Conservation (phyloP, 2,888 invertebrate genomes). For the Linnaemya tessellans region DNA sequence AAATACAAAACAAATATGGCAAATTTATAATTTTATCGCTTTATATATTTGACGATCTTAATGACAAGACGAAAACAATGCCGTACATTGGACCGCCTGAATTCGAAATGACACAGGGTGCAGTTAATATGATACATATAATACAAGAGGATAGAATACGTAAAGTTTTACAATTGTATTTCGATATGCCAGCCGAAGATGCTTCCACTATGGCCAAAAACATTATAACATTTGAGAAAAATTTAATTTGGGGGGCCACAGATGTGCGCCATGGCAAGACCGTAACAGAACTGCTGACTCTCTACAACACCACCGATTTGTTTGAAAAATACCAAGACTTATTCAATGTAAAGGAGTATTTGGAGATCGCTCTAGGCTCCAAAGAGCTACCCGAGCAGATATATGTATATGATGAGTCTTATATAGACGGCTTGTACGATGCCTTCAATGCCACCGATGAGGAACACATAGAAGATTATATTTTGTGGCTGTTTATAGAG, state of each 20-base stretch:
- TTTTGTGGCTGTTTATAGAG: conserved; percentile 77
- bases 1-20: conserved; percentile 77
- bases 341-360: conserved; percentile 77
- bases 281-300: conserved; percentile 71
- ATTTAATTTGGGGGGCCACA: conserved; percentile 67
- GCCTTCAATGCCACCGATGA: conserved; percentile 72
- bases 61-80: conserved; percentile 74
- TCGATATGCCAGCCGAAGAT: conserved; percentile 72
- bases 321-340: conserved; percentile 71
- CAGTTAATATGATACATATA: conserved; percentile 59
- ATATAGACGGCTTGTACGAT: conserved; percentile 73
- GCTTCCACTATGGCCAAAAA: conserved; percentile 74
- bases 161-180: conserved; percentile 72
- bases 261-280: conserved; percentile 48
- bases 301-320: conserved; percentile 74
- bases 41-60: conserved; percentile 76
- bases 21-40: conserved; percentile 77
- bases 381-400: conserved; percentile 75
- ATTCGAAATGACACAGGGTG: conserved; percentile 2
- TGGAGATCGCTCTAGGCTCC: conserved; percentile 76
- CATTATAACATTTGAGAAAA: conserved; percentile 73
- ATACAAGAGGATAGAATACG: conserved; percentile 51
- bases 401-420: conserved; percentile 76
- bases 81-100: conserved; percentile 76
- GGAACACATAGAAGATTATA: conserved; percentile 76